Percentiles rank a stretch among this genome's conserved stretches.
Conservation (phyloP, 1,140 invertebrate genomes). For the Ceratina japonica region DNA sequence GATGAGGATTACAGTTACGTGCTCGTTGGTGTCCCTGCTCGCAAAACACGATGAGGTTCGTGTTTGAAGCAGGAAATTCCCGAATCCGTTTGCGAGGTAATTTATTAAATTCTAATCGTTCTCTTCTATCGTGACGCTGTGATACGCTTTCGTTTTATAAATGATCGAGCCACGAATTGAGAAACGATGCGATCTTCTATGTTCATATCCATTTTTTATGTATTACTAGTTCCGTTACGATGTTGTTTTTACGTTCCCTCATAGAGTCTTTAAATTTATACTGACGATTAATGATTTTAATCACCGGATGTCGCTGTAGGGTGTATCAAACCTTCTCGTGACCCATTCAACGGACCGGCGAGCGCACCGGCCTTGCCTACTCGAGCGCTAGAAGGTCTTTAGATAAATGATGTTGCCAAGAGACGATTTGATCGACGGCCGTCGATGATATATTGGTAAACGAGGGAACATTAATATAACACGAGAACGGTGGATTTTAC, state of each 20-base stretch:
- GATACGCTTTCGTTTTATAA: no score
- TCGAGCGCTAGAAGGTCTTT: constrained; percentile 5
- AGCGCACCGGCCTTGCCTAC: neutral
- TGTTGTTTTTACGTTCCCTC: no score
- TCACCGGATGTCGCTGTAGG: constrained; percentile 27
- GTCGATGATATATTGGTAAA: constrained; percentile 39
- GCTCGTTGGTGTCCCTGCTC: constrained; percentile 39
- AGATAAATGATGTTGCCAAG: constrained; percentile 38
- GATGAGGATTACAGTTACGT: constrained; percentile 51
- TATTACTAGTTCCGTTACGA: no score
- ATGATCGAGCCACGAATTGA: no score
- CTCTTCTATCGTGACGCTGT: no score
- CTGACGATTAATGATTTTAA: constrained; percentile 30
- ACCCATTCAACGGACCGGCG: neutral
- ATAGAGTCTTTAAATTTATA: neutral
- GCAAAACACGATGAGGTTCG: constrained; percentile 33
- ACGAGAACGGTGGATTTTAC: constrained; percentile 6
- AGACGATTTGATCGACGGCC: constrained; percentile 27
- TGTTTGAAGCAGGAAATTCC: constrained; percentile 26
- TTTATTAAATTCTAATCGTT: no score
- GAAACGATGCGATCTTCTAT: no score
- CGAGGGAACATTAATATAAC: constrained; percentile 31
- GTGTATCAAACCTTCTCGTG: neutral
- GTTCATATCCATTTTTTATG: no score
- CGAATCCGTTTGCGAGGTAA: neutral